Evolutionary conservation across 2,888 invertebrate genomes (phyloP).

Genomic region (Sphaeridia pumilis): DNA sequence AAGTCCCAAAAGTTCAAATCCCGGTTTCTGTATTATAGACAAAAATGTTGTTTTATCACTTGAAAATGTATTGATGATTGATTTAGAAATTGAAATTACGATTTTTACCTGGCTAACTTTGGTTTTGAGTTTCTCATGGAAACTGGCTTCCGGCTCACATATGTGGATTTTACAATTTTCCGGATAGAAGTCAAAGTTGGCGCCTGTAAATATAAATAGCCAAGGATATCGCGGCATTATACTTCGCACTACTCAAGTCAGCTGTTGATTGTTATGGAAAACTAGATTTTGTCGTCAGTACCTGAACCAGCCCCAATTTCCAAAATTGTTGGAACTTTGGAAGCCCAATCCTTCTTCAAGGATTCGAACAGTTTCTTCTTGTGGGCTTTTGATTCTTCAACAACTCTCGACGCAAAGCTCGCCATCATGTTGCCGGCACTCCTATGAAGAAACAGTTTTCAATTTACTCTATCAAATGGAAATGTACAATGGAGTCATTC

Average conservation of each 20-base stretch:
- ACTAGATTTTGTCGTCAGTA: background rate
- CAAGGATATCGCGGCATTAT: too few species aligned
- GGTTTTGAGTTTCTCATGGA: background rate
- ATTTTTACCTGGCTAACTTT: background rate
- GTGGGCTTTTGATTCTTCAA: background rate
- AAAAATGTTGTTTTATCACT: background rate
- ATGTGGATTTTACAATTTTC: background rate
- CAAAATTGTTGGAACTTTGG: background rate
- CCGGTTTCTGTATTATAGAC: background rate
- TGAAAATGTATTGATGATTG: too few species aligned
- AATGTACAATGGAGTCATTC: background rate
- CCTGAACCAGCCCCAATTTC: slow-evolving; percentile 9
- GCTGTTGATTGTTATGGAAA: background rate
- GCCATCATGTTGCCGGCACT: background rate
- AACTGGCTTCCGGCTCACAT: background rate
- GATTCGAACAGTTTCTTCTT: background rate
- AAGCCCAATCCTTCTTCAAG: background rate
- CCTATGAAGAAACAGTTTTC: background rate
- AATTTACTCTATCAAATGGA: background rate
- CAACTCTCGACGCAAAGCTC: background rate
- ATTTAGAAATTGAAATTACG: too few species aligned
- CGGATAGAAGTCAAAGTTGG: slow-evolving; percentile 5
- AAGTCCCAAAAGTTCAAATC: background rate
- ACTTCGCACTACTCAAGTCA: background rate
- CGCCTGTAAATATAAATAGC: background rate